Evolutionary conservation across 2,888 invertebrate genomes (phyloP), one percentile per base, ranked within the genome.

Genomic region (Thysanoteuthis rhombus): DNA sequence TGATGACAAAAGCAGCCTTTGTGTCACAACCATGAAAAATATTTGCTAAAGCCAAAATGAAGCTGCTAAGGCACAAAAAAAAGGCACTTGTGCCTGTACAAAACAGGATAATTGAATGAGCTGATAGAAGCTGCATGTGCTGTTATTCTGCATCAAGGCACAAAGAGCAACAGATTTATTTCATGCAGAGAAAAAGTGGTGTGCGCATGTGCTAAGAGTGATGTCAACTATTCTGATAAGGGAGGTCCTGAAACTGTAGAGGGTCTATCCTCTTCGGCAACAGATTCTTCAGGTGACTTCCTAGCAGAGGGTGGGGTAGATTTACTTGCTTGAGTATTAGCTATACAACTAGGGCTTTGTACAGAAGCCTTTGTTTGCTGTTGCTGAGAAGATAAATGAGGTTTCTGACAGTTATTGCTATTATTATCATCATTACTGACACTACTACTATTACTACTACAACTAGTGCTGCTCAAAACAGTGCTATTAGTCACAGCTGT

Each of bases 401-500:
- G 25, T 39, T 42, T 90, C 36, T 39, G 38, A 40, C 42, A 42
- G 91, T 91, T 38, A 40, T 39, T 40, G 16, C 32, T 90, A 19
- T 42, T 28, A 42, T 90, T 90, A 42, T 28, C 32, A 25, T 32
- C 32, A 40, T 91, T 39, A 16, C 90, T 90, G 39, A 16, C 39
- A 90, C 40, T 90, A 39, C 90, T 39, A 90, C 90, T 39, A 39
- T 36, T 91, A 91, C 91, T 91, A 91, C 40, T 39, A 40, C 91
- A 10, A 91, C 39, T 91, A 39, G 40, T 40, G 39, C 91, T 91
- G 25, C 42, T 91, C 32, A 28, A 42, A 91, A 91, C 42, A 40
- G 91, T 91, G n/a, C 40, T 42, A 91, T 39, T 91, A 25, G 91
- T 42, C 32, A 39, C 42, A 39, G 91, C 91, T 91, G 40, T 28